These are phyloP conservation scores for Ormyrus rosae DNA, from an alignment of 2,888 invertebrate genomes.

Conservation along the genomic window DNA sequence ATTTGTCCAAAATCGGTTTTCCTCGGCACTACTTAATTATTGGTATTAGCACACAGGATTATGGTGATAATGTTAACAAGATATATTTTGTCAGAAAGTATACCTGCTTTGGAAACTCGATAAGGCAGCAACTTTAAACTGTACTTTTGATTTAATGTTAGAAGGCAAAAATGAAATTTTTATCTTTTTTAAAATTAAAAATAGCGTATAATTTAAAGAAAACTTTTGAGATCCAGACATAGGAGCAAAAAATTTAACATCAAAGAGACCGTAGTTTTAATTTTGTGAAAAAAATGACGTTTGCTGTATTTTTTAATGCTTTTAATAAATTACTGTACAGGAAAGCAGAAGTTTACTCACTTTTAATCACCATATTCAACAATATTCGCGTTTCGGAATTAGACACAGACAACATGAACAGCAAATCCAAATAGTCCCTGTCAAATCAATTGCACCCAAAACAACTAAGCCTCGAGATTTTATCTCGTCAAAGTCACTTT, in stretches of 20 bases:
- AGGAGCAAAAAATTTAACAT: background rate
- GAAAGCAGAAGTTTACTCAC: too few relatives aligned
- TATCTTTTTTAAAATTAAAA: too few relatives aligned
- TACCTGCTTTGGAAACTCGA: background rate
- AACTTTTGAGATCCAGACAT: background rate
- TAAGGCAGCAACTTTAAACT: too few relatives aligned
- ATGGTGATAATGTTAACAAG: slow-evolving; percentile 13
- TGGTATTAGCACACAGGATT: slow-evolving; percentile 18
- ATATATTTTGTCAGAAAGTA: background rate
- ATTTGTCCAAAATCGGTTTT: slow-evolving; percentile 18
- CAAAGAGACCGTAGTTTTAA: slow-evolving; percentile 22
- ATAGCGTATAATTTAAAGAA: slow-evolving; percentile 2
- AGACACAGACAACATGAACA: background rate
- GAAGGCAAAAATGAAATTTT: too few relatives aligned
- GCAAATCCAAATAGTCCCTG: slow-evolving; percentile 2
- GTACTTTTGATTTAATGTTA: too few relatives aligned
- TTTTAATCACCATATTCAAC: too few relatives aligned
- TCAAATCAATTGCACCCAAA: background rate
- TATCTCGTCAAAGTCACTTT: slow-evolving; percentile 26
- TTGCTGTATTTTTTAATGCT: background rate
- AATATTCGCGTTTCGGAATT: too few relatives aligned
- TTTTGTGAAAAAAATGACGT: slow-evolving; percentile 15
- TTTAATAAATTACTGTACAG: background rate
- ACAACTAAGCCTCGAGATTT: background rate
- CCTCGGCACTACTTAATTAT: slow-evolving; percentile 11